These are phyloP conservation scores for Caenorhabditis wallacei DNA, from an alignment of 2,888 invertebrate species.

Conservation along the genomic window DNA sequence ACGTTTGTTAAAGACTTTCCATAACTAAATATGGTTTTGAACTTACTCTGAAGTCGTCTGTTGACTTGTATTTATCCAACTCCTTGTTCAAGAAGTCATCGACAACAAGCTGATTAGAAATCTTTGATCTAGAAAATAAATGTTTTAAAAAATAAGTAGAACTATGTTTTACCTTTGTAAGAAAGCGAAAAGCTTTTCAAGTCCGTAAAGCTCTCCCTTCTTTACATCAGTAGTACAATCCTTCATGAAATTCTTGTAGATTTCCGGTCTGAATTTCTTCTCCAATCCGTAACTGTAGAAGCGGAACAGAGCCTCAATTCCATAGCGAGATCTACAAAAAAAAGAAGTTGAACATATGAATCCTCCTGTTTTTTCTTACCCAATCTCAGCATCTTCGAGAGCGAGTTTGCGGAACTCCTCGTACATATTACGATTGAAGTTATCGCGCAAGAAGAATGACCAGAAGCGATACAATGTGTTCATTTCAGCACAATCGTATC, in stretches of 20 bases:
- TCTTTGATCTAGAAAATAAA: constrained; percentile 72
- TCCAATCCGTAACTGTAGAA: constrained; percentile 99
- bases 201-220: constrained; percentile 93
- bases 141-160: not conserved
- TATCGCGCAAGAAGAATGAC: constrained; percentile 98
- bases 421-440: constrained; percentile 98
- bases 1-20: not conserved
- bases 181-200: constrained; percentile 99
- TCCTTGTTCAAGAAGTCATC: constrained; percentile 84
- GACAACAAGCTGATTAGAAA: constrained; percentile 82
- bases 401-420: constrained; percentile 94
- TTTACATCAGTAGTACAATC: constrained; percentile 78
- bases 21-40: not conserved
- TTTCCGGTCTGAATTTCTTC: constrained; percentile 94
- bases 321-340: constrained; percentile 84
- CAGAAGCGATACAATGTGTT: constrained; percentile 99
- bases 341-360: not conserved
- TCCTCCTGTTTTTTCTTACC: constrained; percentile 85
- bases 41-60: constrained; percentile 84
- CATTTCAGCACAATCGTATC: constrained; percentile 98
- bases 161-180: constrained; percentile 86
- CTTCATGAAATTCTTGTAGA: constrained; percentile 96
- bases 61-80: constrained; percentile 84
- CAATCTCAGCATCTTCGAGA: constrained; percentile 93
- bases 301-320: constrained; percentile 90